A percentile compares a stretch with the other conserved stretches of the same genome.
Conservation (phyloP, 2,113 vertebrate species). For the Caranx melampygus region DNA sequence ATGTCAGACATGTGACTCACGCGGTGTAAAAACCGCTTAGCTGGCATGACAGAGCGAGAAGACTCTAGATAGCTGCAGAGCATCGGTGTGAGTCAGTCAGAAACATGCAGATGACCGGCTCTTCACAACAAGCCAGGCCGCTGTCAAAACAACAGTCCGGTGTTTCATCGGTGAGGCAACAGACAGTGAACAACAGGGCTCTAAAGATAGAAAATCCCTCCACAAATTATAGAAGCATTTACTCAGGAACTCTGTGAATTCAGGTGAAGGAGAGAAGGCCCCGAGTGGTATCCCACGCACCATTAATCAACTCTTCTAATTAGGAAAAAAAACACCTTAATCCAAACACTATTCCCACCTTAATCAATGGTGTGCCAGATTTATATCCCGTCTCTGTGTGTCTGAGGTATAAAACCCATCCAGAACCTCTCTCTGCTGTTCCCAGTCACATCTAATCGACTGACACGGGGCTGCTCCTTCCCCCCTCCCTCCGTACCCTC, state of each 20-base stretch:
- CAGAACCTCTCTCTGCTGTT: constrained; percentile 22
- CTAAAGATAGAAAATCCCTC: constrained; percentile 25
- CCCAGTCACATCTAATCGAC: constrained; percentile 55
- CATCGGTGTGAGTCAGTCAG: constrained; percentile 51
- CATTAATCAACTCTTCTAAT: constrained; percentile 27
- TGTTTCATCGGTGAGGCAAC: background rate
- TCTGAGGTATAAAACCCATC: constrained; percentile 16
- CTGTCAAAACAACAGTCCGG: constrained; percentile 16
- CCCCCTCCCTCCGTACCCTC: constrained; percentile 25
- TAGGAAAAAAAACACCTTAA: constrained; percentile 9
- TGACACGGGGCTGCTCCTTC: constrained; percentile 34
- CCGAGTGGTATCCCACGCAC: background rate
- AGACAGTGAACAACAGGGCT: background rate
- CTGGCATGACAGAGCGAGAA: constrained; percentile 44
- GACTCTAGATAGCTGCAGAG: constrained; percentile 33
- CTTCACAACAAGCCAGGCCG: constrained; percentile 41
- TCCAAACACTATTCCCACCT: constrained; percentile 33
- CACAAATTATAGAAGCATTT: background rate
- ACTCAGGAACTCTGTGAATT: background rate
- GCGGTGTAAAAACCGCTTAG: constrained; percentile 54
- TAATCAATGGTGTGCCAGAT: constrained; percentile 31
- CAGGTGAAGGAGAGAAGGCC: constrained; percentile 5
- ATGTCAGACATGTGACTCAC: constrained; percentile 66
- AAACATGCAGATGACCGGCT: constrained; percentile 40
- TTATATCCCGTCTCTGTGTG: constrained; percentile 3